Base-by-base conservation (phyloP, 2,888 invertebrate species). In the Parascotia fuliginaria region DNA sequence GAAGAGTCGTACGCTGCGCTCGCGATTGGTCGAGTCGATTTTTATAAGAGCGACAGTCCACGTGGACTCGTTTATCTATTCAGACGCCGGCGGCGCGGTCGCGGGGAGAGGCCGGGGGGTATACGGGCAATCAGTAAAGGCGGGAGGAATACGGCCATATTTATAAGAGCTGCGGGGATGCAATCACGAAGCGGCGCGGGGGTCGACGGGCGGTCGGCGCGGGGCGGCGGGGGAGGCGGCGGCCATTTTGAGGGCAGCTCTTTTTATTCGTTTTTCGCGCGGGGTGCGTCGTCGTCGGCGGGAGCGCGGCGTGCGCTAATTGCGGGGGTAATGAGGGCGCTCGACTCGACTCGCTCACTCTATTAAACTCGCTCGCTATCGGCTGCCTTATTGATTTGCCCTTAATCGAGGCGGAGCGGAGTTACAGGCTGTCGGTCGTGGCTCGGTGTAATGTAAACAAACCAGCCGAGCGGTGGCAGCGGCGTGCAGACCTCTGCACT, bases 231-330 rank as follows among this genome's bases (percentile, higher is more conserved):
- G 86, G 84, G 86, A 84, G 88, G 88, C 93, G 94, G 94, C 94
- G 94, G 94, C 94, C 94, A 94, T 94, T 94, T 94, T 94, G 94
- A 94, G 94, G 94, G 94, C 94, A 93, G 94, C 93, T 94, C 94
- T 93, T 92, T 92, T 92, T 91, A 90, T 94, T 93, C 92, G 92
- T 92, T 92, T 92, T 90, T 89, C 88, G 91, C 89, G 90, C 89
- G 89, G 90, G 91, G 89, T 89, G 89, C 89, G 91, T 89, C 87
- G 88, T 81, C 87, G 88, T 77, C 79, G 81, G 82, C 87, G 86
- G 87, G 87, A 85, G 87, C 86, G 81, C 88, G 86, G 85, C 87
- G 89, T 84, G 90, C 91, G 90, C 92, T 92, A 92, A 92, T 92
- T 92, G 91, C 91, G 89, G 89, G 89, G 89, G 89, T 90, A 91